These are phyloP conservation scores for Rana temporaria DNA, from an alignment of 2,113 vertebrate genomes.

Conservation along the genomic window DNA sequence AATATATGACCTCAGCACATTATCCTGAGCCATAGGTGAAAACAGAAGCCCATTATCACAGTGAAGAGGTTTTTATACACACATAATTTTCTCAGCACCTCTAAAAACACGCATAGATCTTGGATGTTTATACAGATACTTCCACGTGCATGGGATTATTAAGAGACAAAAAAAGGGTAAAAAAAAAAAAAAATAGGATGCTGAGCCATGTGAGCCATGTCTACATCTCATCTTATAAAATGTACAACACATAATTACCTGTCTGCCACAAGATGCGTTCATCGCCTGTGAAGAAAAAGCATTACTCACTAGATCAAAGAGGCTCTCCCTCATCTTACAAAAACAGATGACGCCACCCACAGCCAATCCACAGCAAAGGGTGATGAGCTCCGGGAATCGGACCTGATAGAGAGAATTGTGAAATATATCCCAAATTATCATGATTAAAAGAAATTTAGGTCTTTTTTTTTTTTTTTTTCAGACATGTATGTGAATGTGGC, in stretches of 20 bases:
- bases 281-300: constrained; percentile 19
- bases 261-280: constrained; percentile 47
- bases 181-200: too few relatives aligned
- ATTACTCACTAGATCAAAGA: constrained; percentile 50
- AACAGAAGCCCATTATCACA: background rate
- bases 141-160: background rate
- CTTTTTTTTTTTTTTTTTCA: too few relatives aligned
- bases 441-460: too few relatives aligned
- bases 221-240: constrained; percentile 45
- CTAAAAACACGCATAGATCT: constrained; percentile 1
- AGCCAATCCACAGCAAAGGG: constrained; percentile 18
- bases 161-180: background rate
- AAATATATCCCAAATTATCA: too few relatives aligned
- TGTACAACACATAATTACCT: constrained; percentile 54
- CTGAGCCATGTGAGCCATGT: constrained; percentile 4
- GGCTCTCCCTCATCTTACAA: constrained; percentile 13
- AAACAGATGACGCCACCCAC: constrained; percentile 49
- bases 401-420: too few relatives aligned
- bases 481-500: too few relatives aligned
- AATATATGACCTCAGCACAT: background rate
- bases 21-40: background rate
- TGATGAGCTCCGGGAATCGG: constrained; percentile 6
- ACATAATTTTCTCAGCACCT: background rate
- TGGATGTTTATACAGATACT: constrained; percentile 6
- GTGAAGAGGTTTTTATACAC: background rate